Conservation (phyloP, 2,113 vertebrate species). For the Pterocles gutturalis region DNA sequence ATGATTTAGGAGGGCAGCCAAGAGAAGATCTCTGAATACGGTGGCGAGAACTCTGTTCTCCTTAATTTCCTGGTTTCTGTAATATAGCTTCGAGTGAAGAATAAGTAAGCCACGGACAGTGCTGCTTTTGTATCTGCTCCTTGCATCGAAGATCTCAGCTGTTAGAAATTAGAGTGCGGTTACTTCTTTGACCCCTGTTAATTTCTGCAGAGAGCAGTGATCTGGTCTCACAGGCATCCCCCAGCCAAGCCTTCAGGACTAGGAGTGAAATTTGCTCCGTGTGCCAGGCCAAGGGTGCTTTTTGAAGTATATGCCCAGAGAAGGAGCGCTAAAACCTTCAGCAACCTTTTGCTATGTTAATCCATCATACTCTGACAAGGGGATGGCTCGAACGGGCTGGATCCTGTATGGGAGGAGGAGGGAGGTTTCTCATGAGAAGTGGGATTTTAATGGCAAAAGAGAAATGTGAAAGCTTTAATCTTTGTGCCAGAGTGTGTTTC, state of each 20-base stretch:
- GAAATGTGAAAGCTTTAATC: not conserved
- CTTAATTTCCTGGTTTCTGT: slow-evolving; percentile 34
- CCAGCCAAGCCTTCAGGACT: not conserved
- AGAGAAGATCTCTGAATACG: not conserved
- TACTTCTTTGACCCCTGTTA: slow-evolving; percentile 29
- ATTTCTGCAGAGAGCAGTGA: slow-evolving; percentile 7
- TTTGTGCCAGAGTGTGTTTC: not conserved
- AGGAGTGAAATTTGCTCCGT: slow-evolving; percentile 1
- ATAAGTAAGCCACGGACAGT: slow-evolving; percentile 34
- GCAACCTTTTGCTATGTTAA: not conserved
- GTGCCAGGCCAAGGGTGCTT: not conserved
- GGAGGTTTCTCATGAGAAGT: not conserved
- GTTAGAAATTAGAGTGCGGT: slow-evolving; percentile 58
- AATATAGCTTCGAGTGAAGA: not conserved
- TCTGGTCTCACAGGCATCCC: slow-evolving; percentile 40
- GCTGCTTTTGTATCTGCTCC: slow-evolving; percentile 36
- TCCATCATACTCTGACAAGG: not conserved
- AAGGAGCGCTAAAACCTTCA: not conserved
- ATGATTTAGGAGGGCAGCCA: not conserved
- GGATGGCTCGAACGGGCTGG: not conserved
- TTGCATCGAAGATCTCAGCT: slow-evolving; percentile 22
- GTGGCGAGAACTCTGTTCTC: not conserved
- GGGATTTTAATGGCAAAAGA: slow-evolving; percentile 5
- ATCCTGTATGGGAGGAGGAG: not conserved
- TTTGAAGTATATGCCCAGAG: slow-evolving; percentile 1